A percentile compares a stretch with the other conserved stretches of the same genome.
These are phyloP conservation scores for Drosophila antonietae DNA, from an alignment of 2,888 invertebrate species.

Conservation along the genomic window DNA sequence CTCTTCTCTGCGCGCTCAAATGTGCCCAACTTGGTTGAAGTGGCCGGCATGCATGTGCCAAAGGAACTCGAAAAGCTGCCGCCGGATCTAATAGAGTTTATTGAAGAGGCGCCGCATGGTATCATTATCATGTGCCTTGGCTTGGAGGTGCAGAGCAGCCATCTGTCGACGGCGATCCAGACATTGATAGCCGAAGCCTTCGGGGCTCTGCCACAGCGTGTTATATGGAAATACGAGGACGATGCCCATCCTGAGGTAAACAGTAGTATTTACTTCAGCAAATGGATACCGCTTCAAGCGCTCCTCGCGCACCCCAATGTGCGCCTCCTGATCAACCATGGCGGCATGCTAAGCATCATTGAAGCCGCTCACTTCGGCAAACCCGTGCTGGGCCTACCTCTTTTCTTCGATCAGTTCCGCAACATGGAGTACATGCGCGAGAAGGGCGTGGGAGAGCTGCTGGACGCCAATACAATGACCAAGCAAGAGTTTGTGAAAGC, in stretches of 20 bases:
- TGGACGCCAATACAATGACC: constrained; percentile 81
- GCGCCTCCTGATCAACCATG: constrained; percentile 84
- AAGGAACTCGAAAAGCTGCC: constrained; percentile 67
- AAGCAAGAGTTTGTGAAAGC: constrained; percentile 65
- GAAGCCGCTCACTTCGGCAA: constrained; percentile 85
- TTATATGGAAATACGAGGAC: constrained; percentile 85
- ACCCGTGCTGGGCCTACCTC: constrained; percentile 85
- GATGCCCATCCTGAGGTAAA: constrained; percentile 59
- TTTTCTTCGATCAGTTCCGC: constrained; percentile 85
- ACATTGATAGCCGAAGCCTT: constrained; percentile 53
- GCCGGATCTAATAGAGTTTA: constrained; percentile 76
- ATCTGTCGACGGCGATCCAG: constrained; percentile 61
- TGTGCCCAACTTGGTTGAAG: constrained; percentile 81
- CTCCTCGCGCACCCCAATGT: constrained; percentile 85
- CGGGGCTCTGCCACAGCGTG: constrained; percentile 63
- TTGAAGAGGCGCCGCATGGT: constrained; percentile 84
- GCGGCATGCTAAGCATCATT: constrained; percentile 84
- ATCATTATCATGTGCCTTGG: constrained; percentile 85
- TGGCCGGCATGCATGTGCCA: constrained; percentile 82
- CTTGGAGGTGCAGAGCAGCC: constrained; percentile 69
- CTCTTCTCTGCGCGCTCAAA: constrained; percentile 75
- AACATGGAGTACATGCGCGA: constrained; percentile 83
- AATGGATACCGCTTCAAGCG: constrained; percentile 85
- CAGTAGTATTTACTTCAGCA: constrained; percentile 69
- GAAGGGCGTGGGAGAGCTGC: constrained; percentile 64